A percentile compares a stretch with the other conserved stretches of the same genome.
phyloP scores from a whole-genome alignment of 2,113 vertebrate species.

The Tretioscincus oriximinensis region DNA sequence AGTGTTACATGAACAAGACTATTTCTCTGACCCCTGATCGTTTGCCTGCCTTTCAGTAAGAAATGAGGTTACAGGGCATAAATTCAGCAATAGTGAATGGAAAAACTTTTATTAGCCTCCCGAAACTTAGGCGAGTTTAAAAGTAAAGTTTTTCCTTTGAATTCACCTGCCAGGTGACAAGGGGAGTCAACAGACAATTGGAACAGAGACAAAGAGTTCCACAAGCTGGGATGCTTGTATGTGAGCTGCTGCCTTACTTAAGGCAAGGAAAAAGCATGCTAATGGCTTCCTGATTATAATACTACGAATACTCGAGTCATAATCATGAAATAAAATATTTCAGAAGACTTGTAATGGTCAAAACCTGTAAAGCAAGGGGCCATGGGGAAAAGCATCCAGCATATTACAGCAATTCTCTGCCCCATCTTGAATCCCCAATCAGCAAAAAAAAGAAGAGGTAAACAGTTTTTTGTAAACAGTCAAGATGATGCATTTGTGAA shows the following conservation, averaged over 20 bases:
- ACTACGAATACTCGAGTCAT: conserved; percentile 11
- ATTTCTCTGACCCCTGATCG: no score
- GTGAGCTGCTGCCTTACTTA: not conserved
- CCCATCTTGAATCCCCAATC: conserved; percentile 49
- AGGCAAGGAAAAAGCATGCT: conserved; percentile 14
- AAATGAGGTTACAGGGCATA: no score
- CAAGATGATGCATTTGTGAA: conserved; percentile 53
- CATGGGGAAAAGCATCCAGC: conserved; percentile 43
- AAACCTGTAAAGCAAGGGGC: not conserved
- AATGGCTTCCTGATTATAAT: not conserved
- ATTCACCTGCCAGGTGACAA: no score
- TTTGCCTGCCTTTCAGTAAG: no score
- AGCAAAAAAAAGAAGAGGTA: conserved; percentile 35
- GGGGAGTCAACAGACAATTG: no score
- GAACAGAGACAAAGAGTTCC: no score
- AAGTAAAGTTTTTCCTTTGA: no score
- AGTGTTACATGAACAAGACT: no score
- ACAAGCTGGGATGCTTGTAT: no score
- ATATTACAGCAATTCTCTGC: conserved; percentile 47
- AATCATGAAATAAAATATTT: conserved; percentile 52
- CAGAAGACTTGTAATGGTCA: conserved; percentile 18
- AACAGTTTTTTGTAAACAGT: conserved; percentile 43
- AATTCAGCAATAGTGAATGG: no score
- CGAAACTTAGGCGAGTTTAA: no score
- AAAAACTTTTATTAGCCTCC: no score